phyloP scores from a whole-genome alignment of 1,140 invertebrate species.

The Calephelis nemesis region DNA sequence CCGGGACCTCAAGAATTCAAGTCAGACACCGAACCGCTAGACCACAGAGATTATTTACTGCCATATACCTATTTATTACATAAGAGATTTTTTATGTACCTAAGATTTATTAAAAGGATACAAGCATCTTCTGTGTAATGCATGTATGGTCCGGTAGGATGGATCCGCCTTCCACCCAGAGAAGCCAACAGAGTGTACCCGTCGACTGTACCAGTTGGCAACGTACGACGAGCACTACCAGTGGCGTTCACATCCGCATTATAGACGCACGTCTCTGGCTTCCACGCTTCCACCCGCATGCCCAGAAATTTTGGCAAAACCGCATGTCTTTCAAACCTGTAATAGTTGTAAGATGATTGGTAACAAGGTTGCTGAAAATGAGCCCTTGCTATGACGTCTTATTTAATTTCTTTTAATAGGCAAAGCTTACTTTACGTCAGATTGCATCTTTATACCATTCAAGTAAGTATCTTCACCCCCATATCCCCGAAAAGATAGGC shows the following conservation, averaged over 20 bases:
- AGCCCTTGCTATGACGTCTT: too few species aligned
- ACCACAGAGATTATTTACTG: too few species aligned
- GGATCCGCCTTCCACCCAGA: constrained; percentile 89
- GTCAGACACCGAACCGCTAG: too few species aligned
- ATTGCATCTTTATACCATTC: not conserved
- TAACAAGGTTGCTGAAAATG: too few species aligned
- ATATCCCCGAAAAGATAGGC: too few species aligned
- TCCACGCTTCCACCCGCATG: constrained; percentile 91
- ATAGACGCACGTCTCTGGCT: constrained; percentile 89
- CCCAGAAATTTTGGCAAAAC: constrained; percentile 93
- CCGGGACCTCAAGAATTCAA: too few species aligned
- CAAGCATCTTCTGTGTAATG: constrained; percentile 95
- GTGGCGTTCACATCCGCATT: constrained; percentile 91
- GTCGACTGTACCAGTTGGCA: constrained; percentile 84
- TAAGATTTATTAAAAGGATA: constrained; percentile 84
- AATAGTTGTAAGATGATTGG: not conserved
- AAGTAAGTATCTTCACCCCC: not conserved
- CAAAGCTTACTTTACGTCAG: too few species aligned
- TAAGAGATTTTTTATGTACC: too few species aligned
- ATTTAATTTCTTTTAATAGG: too few species aligned
- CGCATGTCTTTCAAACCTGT: constrained; percentile 91
- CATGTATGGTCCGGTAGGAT: constrained; percentile 82
- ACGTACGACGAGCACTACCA: constrained; percentile 89
- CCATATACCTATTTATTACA: too few species aligned
- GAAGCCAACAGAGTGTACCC: constrained; percentile 93